Base-by-base conservation (phyloP, 2,797 vertebrate genomes). In the Cirrhinus molitorella region DNA sequence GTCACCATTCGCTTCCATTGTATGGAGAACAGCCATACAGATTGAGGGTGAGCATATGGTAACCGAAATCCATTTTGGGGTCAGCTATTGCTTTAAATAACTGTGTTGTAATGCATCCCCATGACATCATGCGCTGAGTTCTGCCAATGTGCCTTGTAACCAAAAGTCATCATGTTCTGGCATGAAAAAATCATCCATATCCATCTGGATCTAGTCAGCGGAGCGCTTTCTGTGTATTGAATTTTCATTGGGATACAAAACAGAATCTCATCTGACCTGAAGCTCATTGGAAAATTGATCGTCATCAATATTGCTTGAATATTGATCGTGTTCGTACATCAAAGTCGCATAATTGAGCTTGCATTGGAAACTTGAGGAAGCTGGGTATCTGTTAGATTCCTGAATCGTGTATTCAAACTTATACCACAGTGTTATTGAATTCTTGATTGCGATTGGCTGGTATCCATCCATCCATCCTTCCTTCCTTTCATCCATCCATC, bases 241-340 rank as follows among this genome's bases (percentile, higher is more conserved):
- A 83, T 83, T 67, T 76, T 72, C 72, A 83, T 83, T 67, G 45
- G 47, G 61, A 83, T 45, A 75, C 81, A 83, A 66, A 66, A 83
- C 72, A 47, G 21, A 53, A 53, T 78, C 55, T 78, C 55, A 55
- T 76, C 55, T 65, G 40, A 70, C 55, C 65, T 57, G n/a, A 74
- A 65, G 78, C 45, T 28, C 45, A 80, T 23, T 49, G 70, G n/a
- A 85, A 71, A 43, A 72, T 72, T 80, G 83, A 66, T 67, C 4
- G 10, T 31, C 47, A 45, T 72, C 43, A 31, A 68, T 57, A 49
- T 55, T 57, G 45, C 53, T 72, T 9, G 61, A 37, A 65, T 53
- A 83, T 76, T 57, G 72, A 83, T 76, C 21, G 0, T 66, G 5
- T n/a, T 47, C 4, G 5, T 40, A 53, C 31, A 73, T 72, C 68